Evolutionary conservation across 1,140 invertebrate genomes (phyloP), one percentile per base, ranked within the genome.

Genomic region (Anadara kagoshimensis): DNA sequence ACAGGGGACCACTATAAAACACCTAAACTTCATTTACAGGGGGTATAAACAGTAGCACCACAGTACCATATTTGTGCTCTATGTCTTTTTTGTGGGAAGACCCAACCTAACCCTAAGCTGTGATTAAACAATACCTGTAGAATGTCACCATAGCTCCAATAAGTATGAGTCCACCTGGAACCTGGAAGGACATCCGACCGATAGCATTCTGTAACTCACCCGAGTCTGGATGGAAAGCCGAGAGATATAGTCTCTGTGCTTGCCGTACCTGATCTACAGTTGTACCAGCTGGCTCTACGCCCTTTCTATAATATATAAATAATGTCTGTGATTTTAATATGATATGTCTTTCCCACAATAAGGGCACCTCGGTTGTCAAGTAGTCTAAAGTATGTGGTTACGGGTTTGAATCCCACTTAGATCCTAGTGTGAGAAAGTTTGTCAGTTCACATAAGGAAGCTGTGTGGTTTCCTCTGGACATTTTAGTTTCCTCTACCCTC

Each of bases 141-240:
- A 86, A 89, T 36, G 86, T 83, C 16, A 89, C 74, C 88, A 89
- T 88, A 29, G 79, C 83, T 26, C 87, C 88, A 57, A 97, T 99
- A 80, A 99, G 94, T 0, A 87, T 90, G 95, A 99, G 98, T 78
- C 98, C 98, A 79, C 97, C 97, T 0, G 98, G 98, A 53, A 99
- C 97, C 90, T 99, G 97, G 86, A 98, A 98, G 26, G 96, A 98
- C 98, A 99, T 99, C 80, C 98, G 91, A 2, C 98, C 98, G 83
- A 98, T 94, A 45, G 99, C 93, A 91, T 80, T 95, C 92, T 99
- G 97, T 83, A 98, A 93, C 75, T 99, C 97, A 4, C 97, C 97
- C 41, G 97, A 96, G 85, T 99, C 97, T 0, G 98, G 98, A 91
- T 99, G 98, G 89, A 97, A 99, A 0, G 98, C 97, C 0, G 97